A percentile compares a stretch with the other conserved stretches of the same genome.
Evolutionary conservation across 2,797 vertebrate genomes (phyloP).

Genomic region (Macropus fuliginosus): DNA sequence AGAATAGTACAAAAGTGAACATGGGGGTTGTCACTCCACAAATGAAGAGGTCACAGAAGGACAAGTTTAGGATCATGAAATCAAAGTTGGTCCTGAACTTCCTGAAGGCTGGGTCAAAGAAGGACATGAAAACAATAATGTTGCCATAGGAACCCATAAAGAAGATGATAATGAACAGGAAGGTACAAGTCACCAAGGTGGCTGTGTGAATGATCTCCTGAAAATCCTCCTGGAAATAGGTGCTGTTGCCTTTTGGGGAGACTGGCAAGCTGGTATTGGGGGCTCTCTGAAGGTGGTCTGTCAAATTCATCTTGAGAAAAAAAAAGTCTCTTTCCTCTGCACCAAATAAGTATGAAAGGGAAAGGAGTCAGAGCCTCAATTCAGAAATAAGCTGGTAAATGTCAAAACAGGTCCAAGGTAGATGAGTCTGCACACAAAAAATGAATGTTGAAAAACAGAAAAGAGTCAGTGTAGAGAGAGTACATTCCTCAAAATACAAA

Average conservation of each 20-base stretch:
- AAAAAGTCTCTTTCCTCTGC: slow-evolving; percentile 41
- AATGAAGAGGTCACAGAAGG: slow-evolving; percentile 97
- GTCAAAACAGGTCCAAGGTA: slow-evolving; percentile 48
- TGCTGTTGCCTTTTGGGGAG: slow-evolving; percentile 76
- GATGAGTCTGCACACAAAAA: slow-evolving; percentile 53
- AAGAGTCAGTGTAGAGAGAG: slow-evolving; percentile 13
- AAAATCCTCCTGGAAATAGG: slow-evolving; percentile 76
- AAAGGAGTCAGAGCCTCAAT: slow-evolving; percentile 61
- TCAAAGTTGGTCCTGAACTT: slow-evolving; percentile 98
- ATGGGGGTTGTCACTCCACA: slow-evolving; percentile 95
- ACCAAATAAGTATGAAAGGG: slow-evolving; percentile 30
- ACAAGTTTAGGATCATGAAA: slow-evolving; percentile 98
- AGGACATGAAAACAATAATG: slow-evolving; percentile 96
- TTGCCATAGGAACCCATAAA: slow-evolving; percentile 97
- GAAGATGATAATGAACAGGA: slow-evolving; percentile 93
- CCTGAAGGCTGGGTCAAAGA: slow-evolving; percentile 96
- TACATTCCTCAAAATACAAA: not conserved
- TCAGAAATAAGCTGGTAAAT: slow-evolving; percentile 52
- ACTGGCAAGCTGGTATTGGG: slow-evolving; percentile 73
- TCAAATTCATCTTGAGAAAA: slow-evolving; percentile 90
- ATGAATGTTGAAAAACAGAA: slow-evolving; percentile 56
- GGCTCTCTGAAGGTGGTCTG: slow-evolving; percentile 83
- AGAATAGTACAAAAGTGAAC: slow-evolving; percentile 94
- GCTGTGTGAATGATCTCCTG: slow-evolving; percentile 89
- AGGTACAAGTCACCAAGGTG: slow-evolving; percentile 92